phyloP scores from a whole-genome alignment of 2,113 vertebrate genomes.

The Catharus fuscescens region DNA sequence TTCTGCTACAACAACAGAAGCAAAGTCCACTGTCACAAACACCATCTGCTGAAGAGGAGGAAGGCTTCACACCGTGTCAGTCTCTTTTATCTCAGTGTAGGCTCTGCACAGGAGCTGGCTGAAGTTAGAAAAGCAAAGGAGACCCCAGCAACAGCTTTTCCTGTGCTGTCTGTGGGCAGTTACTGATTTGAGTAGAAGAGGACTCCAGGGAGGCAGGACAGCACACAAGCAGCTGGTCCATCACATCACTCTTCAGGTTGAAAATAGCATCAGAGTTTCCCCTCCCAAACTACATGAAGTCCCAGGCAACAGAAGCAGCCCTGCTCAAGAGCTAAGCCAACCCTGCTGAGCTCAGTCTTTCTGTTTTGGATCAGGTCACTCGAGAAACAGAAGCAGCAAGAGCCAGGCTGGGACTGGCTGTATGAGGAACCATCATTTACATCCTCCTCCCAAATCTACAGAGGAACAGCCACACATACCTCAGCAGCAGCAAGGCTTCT shows the following conservation, averaged over 20 bases:
- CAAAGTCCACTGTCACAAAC: conserved; percentile 51
- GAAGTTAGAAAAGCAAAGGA: conserved; percentile 25
- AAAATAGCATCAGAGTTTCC: neutral
- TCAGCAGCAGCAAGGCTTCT: neutral
- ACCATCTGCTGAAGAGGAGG: conserved; percentile 68
- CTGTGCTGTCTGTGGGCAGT: neutral
- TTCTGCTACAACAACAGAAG: conserved; percentile 13
- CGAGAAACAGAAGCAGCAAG: neutral
- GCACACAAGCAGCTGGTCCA: neutral
- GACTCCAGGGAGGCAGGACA: neutral
- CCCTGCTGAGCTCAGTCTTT: neutral
- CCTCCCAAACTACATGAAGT: neutral
- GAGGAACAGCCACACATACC: neutral
- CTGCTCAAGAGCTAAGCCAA: neutral
- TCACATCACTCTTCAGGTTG: neutral
- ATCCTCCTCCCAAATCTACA: rapidly evolving
- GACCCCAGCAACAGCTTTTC: conserved; percentile 25
- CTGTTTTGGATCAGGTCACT: neutral
- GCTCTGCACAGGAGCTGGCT: conserved; percentile 37
- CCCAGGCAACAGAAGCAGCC: neutral
- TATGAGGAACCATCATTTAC: neutral
- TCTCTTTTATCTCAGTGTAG: conserved; percentile 53
- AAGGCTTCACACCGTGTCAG: conserved; percentile 54
- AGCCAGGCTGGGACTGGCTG: neutral
- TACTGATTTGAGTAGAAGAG: neutral